A percentile compares a stretch with the other conserved stretches of the same genome.
Conservation (phyloP, 1,140 invertebrate genomes). For the Heliothis subflexa region DNA sequence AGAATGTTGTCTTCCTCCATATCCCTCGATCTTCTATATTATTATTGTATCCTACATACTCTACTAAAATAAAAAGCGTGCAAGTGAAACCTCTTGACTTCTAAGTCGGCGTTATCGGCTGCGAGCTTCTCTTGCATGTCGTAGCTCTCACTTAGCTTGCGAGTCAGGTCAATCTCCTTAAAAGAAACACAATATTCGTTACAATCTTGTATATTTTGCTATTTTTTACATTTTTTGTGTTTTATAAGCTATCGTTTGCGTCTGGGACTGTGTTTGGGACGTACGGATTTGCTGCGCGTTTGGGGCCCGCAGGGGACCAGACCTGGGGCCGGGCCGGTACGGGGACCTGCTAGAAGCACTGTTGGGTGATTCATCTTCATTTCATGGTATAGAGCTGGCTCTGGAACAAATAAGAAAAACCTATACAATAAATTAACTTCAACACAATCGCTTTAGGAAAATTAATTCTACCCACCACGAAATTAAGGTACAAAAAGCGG, state of each 20-base stretch:
- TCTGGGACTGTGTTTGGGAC: constrained; percentile 19
- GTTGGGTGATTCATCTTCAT: constrained; percentile 69
- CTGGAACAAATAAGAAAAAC: constrained; percentile 46
- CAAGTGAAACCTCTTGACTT: constrained; percentile 85
- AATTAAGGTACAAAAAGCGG: not conserved
- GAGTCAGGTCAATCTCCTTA: constrained; percentile 83
- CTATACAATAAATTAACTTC: too few relatives aligned
- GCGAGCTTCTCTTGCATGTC: constrained; percentile 88
- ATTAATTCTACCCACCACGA: too few relatives aligned
- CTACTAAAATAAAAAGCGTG: not conserved
- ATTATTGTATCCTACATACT: not conserved
- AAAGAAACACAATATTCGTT: constrained; percentile 62
- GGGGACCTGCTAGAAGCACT: constrained; percentile 53
- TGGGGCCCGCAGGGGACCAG: constrained; percentile 50
- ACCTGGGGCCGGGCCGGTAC: constrained; percentile 25
- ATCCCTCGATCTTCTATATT: too few relatives aligned
- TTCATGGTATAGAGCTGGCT: constrained; percentile 60
- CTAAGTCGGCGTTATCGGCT: constrained; percentile 87
- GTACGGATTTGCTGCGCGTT: constrained; percentile 76
- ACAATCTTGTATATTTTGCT: constrained; percentile 53
- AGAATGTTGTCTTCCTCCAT: too few relatives aligned
- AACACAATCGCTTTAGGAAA: too few relatives aligned
- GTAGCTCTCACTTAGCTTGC: constrained; percentile 87
- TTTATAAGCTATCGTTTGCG: constrained; percentile 13
- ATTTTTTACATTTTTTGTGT: constrained; percentile 47